Percentiles rank a stretch among this genome's conserved stretches.
phyloP scores from a whole-genome alignment of 2,113 vertebrate genomes.

The Picathartes gymnocephalus region DNA sequence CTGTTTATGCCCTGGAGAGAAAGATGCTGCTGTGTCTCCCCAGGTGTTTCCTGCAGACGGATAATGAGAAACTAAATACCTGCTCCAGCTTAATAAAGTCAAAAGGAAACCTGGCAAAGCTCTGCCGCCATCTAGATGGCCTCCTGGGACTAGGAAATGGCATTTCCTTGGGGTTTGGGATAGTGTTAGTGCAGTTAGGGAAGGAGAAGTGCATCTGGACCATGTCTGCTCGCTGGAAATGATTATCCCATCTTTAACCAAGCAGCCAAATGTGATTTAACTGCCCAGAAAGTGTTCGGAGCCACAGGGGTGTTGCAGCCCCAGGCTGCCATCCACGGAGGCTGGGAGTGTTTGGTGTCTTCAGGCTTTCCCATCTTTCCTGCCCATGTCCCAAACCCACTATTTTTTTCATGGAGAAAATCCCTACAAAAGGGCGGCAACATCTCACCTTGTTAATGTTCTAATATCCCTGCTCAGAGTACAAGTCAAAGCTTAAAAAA shows the following conservation, averaged over 20 bases:
- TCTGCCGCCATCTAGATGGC: neutral
- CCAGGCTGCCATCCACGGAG: neutral
- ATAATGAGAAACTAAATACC: neutral
- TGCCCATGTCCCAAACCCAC: neutral
- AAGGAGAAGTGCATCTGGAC: neutral
- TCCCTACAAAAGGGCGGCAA: neutral
- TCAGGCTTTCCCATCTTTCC: neutral
- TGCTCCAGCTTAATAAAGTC: neutral
- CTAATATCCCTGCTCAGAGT: neutral
- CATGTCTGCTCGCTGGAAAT: neutral
- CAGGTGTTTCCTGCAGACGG: neutral
- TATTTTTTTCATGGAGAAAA: neutral
- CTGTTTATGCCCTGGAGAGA: neutral
- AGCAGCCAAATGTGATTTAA: neutral
- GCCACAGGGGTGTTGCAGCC: neutral
- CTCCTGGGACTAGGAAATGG: neutral
- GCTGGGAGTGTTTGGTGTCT: neutral
- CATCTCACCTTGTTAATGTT: neutral
- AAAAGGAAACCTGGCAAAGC: neutral
- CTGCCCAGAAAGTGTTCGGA: neutral
- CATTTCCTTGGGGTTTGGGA: neutral
- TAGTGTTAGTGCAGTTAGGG: neutral
- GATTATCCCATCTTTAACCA: neutral
- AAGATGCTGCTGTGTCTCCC: neutral
- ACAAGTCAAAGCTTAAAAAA: neutral